Conservation (phyloP, 2,113 vertebrate species). For the Glaucidium brasilianum region DNA sequence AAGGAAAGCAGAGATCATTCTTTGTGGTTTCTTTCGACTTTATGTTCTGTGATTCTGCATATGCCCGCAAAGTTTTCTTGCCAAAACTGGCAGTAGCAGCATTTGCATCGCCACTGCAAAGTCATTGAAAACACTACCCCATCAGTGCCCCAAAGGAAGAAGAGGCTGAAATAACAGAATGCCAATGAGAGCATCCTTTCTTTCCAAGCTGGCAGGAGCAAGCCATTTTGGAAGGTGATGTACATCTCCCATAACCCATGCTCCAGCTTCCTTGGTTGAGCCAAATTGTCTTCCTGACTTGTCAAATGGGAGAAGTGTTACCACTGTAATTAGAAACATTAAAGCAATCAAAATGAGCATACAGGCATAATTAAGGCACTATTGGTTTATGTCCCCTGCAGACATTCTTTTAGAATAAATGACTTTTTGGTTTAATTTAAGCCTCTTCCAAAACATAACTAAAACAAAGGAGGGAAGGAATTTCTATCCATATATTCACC, state of each 20-base stretch:
- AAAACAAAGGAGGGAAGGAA: neutral
- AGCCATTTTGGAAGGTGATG: slow-evolving; percentile 23
- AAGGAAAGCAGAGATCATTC: neutral
- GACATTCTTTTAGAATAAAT: slow-evolving; percentile 54
- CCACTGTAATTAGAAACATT: slow-evolving; percentile 57
- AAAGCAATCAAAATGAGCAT: slow-evolving; percentile 60
- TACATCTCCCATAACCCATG: neutral
- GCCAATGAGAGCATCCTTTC: neutral
- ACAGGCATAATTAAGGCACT: slow-evolving; percentile 47
- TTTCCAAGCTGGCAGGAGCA: slow-evolving; percentile 46
- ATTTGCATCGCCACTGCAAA: neutral
- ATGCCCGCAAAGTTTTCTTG: neutral
- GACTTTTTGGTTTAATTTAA: slow-evolving; percentile 60
- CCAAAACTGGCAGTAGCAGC: neutral
- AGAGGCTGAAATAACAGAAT: neutral
- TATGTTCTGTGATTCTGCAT: neutral
- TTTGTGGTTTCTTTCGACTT: neutral
- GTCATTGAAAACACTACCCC: neutral
- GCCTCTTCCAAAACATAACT: slow-evolving; percentile 26
- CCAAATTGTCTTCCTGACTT: slow-evolving; percentile 31
- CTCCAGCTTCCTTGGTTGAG: slow-evolving; percentile 21
- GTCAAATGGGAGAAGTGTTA: slow-evolving; percentile 45
- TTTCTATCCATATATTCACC: neutral
- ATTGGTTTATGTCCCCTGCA: slow-evolving; percentile 54
- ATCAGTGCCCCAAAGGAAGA: neutral